Evolutionary conservation across 1,140 invertebrate species (phyloP).

Genomic region (Tetraneura akinire): DNA sequence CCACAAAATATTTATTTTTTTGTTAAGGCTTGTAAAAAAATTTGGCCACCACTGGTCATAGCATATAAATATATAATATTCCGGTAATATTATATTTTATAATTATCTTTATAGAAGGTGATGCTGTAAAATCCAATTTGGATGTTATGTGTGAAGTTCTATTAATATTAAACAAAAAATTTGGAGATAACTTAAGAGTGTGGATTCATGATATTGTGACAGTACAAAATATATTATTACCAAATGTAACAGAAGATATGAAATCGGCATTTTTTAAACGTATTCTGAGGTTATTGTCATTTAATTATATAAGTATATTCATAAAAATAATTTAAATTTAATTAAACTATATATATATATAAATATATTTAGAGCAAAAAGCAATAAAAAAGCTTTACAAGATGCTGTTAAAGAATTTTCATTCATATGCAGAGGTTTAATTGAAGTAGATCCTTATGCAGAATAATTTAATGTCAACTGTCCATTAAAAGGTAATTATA

Average conservation of each 20-base stretch:
- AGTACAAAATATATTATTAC: constrained; percentile 32
- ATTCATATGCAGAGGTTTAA: constrained; percentile 63
- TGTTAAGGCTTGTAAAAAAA: too few relatives aligned
- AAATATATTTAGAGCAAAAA: constrained; percentile 59
- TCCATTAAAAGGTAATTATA: constrained; percentile 25
- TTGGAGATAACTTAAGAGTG: constrained; percentile 24
- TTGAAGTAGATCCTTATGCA: constrained; percentile 52
- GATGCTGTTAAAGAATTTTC: constrained; percentile 65
- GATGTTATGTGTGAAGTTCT: constrained; percentile 46
- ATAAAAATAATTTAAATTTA: neutral
- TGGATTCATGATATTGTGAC: constrained; percentile 27
- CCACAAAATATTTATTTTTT: too few relatives aligned
- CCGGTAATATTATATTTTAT: too few relatives aligned
- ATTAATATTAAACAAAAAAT: constrained; percentile 31
- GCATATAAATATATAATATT: too few relatives aligned
- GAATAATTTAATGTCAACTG: neutral
- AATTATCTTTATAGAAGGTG: neutral
- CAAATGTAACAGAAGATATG: constrained; percentile 39
- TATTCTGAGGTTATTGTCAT: neutral
- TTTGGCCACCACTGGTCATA: too few relatives aligned
- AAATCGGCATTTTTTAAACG: constrained; percentile 42
- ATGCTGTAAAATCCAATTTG: constrained; percentile 42
- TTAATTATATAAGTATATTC: neutral
- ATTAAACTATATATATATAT: neutral
- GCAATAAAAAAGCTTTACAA: constrained; percentile 63